Evolutionary conservation across 2,888 invertebrate genomes (phyloP), one percentile per base, ranked within the genome.

Genomic region (Cephus pygmeus): DNA sequence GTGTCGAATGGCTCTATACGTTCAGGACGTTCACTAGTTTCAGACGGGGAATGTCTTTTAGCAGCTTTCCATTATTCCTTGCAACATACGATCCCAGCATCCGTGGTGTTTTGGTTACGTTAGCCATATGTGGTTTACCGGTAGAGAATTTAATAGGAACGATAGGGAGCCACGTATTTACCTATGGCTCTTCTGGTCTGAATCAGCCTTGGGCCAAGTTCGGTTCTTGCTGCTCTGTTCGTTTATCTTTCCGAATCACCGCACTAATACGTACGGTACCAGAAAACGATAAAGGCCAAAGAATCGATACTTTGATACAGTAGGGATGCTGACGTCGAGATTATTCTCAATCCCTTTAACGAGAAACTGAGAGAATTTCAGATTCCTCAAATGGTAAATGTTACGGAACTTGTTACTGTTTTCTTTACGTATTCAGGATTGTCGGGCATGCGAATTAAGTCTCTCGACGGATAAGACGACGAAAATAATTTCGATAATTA

Each of bases 181-280:
- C 81, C 86, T 12, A 81, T 89, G 81, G 79, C 79, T 76, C 75
- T 82, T 4, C 90, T 88, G 71, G 87, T 88, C 0, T 69, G 84
- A 9, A 85, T 88, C 12, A 87, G 87, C 77, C 79, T 89, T 11
- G 77, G 85, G 23, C 82, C 88, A 2, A 85, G 82, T 36, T 11
- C 87, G 1, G 6, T 83, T 1, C 87, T 86, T 76, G 76, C 90
- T 15, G 36, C 71, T 3, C 68, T 85, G 1, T 87, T 90, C 75
- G 80, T 84, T 11, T 78, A 85, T 0, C 79, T 90, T 11, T 90
- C 91, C 0, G 87, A 88, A 23, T 88, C 91, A 11, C 90, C 91
- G 0, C 84, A 91, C 69, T 83, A 88, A 75, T 75, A 88, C 4
- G 83, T 86, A 1, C 82, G 81, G 9, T 69, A 76, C 0, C 85